A percentile compares a stretch with the other conserved stretches of the same genome.
These are phyloP conservation scores for Spea bombifrons DNA, from an alignment of 2,113 vertebrate species.

Conservation along the genomic window DNA sequence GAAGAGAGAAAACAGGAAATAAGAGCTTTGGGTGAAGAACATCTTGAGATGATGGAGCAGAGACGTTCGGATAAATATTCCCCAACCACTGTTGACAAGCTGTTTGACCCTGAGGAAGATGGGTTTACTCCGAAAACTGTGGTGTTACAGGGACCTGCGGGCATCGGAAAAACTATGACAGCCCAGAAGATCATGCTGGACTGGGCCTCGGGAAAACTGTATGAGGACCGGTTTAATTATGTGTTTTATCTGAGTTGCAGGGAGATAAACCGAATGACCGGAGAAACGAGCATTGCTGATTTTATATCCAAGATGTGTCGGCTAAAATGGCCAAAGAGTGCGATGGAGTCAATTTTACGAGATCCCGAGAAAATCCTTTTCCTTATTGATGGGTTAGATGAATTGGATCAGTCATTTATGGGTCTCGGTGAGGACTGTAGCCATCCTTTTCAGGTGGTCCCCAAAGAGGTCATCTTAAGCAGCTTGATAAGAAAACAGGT, in stretches of 20 bases:
- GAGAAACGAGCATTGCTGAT: slow-evolving; percentile 49
- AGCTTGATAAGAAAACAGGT: slow-evolving; percentile 56
- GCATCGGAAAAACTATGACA: slow-evolving; percentile 64
- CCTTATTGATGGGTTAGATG: slow-evolving; percentile 61
- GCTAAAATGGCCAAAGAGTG: not conserved
- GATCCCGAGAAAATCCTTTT: slow-evolving; percentile 55
- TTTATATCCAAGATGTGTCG: slow-evolving; percentile 50
- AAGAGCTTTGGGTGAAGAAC: not conserved
- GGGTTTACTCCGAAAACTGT: slow-evolving; percentile 47
- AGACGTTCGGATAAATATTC: not conserved
- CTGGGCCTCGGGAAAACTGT: slow-evolving; percentile 57
- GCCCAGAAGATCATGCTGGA: slow-evolving; percentile 60
- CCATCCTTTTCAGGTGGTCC: slow-evolving; percentile 3
- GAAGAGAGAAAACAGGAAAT: not conserved
- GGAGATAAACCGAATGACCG: not conserved
- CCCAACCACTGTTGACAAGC: rapidly evolving
- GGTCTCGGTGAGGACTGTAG: slow-evolving; percentile 35
- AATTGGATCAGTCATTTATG: slow-evolving; percentile 43
- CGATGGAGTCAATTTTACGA: slow-evolving; percentile 47
- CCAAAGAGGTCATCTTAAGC: slow-evolving; percentile 49
- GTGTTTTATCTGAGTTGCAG: slow-evolving; percentile 54
- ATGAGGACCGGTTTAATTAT: slow-evolving; percentile 54
- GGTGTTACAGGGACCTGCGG: slow-evolving; percentile 61
- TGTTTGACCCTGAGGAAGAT: not conserved
- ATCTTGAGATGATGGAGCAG: not conserved